Evolutionary conservation across 2,888 invertebrate genomes (phyloP).

Genomic region (Prosopocoilus inquinatus): DNA sequence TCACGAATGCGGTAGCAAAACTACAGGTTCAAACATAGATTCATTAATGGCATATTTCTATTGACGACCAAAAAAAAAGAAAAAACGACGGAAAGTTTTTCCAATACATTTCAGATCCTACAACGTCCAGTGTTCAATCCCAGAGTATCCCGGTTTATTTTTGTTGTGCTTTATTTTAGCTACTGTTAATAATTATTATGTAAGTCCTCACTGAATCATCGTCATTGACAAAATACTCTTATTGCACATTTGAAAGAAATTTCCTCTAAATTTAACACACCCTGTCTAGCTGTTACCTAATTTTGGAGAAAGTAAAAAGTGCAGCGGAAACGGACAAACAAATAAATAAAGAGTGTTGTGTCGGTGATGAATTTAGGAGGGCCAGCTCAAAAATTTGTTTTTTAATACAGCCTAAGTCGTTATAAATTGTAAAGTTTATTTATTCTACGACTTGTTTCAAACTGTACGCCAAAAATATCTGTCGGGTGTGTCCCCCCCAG

Average conservation of each 20-base stretch:
- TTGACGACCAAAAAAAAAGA: neutral
- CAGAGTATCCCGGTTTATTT: neutral
- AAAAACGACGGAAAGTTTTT: neutral
- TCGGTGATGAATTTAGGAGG: too few species aligned
- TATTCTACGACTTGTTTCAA: neutral
- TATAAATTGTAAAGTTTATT: slow-evolving; percentile 1
- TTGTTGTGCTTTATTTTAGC: slow-evolving; percentile 11
- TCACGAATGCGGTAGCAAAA: slow-evolving; percentile 50
- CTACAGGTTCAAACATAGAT: slow-evolving; percentile 46
- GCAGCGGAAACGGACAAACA: too few species aligned
- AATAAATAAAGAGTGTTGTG: too few species aligned
- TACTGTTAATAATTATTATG: neutral
- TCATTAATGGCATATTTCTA: slow-evolving; percentile 46
- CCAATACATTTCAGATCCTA: slow-evolving; percentile 2
- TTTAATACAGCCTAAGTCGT: neutral
- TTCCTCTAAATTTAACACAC: too few species aligned
- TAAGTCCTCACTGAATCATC: too few species aligned
- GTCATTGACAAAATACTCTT: neutral
- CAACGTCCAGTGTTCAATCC: neutral
- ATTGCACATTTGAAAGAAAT: too few species aligned
- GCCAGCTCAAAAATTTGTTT: neutral
- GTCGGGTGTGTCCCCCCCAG: too few species aligned
- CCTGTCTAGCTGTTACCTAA: neutral
- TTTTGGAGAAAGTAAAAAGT: too few species aligned
- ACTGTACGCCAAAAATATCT: neutral